These are phyloP conservation scores for Ceramica pisi DNA, from an alignment of 2,888 invertebrate species.

Conservation along the genomic window DNA sequence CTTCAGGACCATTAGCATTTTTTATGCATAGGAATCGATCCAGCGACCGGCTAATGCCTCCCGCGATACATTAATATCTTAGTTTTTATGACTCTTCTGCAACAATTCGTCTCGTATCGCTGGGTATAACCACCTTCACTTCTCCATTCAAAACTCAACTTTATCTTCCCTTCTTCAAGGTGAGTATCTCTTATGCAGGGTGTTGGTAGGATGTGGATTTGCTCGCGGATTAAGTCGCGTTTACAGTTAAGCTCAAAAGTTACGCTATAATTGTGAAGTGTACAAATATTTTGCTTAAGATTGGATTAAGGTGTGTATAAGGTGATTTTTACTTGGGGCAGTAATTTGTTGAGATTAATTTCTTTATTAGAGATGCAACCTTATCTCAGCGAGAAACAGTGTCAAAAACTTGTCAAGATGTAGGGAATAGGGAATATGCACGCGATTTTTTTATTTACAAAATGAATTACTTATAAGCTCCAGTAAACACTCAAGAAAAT, in stretches of 20 bases:
- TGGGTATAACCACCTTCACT: conserved; percentile 70
- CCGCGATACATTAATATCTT: conserved; percentile 91
- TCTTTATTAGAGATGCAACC: neutral
- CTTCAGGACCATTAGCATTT: conserved; percentile 89
- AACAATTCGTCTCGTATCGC: conserved; percentile 83
- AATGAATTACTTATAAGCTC: too few species aligned
- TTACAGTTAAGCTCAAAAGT: conserved; percentile 71
- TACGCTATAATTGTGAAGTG: conserved; percentile 66
- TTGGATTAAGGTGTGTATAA: conserved; percentile 57
- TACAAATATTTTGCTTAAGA: conserved; percentile 67
- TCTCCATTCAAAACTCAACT: conserved; percentile 27
- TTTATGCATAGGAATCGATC: conserved; percentile 91
- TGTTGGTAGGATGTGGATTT: conserved; percentile 53
- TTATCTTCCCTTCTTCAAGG: conserved; percentile 11
- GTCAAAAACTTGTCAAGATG: neutral
- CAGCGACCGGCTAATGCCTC: conserved; percentile 89
- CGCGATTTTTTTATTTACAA: too few species aligned
- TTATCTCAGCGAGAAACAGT: too few species aligned
- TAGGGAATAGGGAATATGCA: too few species aligned
- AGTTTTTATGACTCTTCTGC: conserved; percentile 90
- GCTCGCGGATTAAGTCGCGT: conserved; percentile 70
- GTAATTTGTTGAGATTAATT: neutral
- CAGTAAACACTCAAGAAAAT: too few species aligned
- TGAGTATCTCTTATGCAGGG: conserved; percentile 36
- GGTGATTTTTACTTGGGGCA: conserved; percentile 19